Evolutionary conservation across 1,140 invertebrate species (phyloP).

Genomic region (Tetramorium parvispinum): DNA sequence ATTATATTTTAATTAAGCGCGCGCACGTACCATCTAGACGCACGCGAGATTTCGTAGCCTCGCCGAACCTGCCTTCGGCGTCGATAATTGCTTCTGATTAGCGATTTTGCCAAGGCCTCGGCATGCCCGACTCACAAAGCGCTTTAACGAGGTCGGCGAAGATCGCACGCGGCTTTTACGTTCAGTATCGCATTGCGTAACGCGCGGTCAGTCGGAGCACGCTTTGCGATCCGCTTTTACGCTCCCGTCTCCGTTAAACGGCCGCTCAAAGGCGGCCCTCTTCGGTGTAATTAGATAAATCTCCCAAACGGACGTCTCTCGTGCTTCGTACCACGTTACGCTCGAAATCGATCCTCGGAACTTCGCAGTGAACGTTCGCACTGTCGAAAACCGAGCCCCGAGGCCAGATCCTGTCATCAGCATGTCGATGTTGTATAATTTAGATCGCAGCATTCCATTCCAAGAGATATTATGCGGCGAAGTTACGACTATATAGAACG

Average conservation of each 20-base stretch:
- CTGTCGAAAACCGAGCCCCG: background rate
- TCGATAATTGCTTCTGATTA: constrained; percentile 55
- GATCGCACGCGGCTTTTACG: constrained; percentile 48
- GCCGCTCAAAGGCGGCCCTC: constrained; percentile 24
- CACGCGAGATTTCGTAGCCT: constrained; percentile 17
- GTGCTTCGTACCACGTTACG: background rate
- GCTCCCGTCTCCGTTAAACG: background rate
- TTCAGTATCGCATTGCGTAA: constrained; percentile 44
- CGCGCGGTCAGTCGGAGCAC: background rate
- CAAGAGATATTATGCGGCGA: background rate
- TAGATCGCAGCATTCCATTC: background rate
- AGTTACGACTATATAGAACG: background rate
- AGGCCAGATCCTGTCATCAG: background rate
- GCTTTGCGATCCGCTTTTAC: constrained; percentile 39
- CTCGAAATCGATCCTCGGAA: background rate
- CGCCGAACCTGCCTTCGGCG: background rate
- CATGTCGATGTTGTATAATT: background rate
- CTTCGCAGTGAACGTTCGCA: background rate
- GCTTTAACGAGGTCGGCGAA: constrained; percentile 41
- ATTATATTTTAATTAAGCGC: constrained; percentile 54
- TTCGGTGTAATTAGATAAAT: constrained; percentile 46
- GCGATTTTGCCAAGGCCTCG: constrained; percentile 23
- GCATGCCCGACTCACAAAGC: constrained; percentile 34
- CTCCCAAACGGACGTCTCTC: background rate
- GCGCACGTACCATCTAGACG: constrained; percentile 40